These are phyloP conservation scores for Amblyopsis rosae DNA, from an alignment of 2,113 vertebrate species.

Conservation along the genomic window DNA sequence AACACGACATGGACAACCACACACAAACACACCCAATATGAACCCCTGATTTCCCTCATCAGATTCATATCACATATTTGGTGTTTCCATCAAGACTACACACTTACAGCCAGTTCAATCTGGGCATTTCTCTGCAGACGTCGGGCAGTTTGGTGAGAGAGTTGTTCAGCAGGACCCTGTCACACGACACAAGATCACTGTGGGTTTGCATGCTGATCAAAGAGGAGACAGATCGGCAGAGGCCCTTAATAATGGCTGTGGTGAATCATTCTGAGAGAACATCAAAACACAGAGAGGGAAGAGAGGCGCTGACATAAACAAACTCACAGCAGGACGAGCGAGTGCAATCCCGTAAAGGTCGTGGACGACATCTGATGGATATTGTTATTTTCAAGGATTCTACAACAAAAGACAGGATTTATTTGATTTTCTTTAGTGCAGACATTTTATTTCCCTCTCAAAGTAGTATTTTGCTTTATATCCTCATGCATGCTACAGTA, in stretches of 20 bases:
- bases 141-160: constrained; percentile 81
- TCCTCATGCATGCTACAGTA: background rate
- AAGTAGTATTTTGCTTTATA: background rate
- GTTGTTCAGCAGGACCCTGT: constrained; percentile 90
- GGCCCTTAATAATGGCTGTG: background rate
- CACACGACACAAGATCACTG: constrained; percentile 3
- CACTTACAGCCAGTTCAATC: constrained; percentile 93
- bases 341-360: constrained; percentile 90
- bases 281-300: background rate
- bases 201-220: background rate
- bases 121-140: constrained; percentile 89
- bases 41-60: constrained; percentile 7
- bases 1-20: constrained; percentile 6
- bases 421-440: constrained; percentile 8
- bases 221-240: constrained; percentile 42
- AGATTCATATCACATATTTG: constrained; percentile 5
- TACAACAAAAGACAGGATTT: constrained; percentile 58
- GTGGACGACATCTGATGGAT: constrained; percentile 85
- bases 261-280: constrained; percentile 4
- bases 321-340: constrained; percentile 93
- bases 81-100: background rate
- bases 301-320: background rate
- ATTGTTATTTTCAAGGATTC: constrained; percentile 93
- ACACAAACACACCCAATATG: background rate
- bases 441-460: background rate